A percentile compares a stretch with the other conserved stretches of the same genome.
Conservation (phyloP, 2,888 invertebrate genomes). For the Drosophila suboccidentalis region DNA sequence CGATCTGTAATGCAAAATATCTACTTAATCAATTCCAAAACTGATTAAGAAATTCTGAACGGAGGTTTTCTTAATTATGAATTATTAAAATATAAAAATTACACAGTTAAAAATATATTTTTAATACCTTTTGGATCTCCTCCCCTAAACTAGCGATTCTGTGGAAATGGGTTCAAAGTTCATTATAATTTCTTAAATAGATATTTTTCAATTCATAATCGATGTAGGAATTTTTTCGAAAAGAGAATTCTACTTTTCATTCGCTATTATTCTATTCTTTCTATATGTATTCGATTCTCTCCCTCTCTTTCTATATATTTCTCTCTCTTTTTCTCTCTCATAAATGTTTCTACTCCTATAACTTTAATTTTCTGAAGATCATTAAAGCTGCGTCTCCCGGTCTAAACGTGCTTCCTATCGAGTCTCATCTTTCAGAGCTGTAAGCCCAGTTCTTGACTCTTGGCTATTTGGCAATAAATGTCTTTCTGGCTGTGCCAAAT, state of each 20-base stretch:
- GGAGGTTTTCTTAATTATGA: background rate
- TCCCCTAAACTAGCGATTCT: too few species aligned
- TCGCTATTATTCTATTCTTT: background rate
- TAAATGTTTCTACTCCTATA: background rate
- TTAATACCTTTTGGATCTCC: too few species aligned
- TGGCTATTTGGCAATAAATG: conserved; percentile 21
- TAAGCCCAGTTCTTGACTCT: conserved; percentile 21
- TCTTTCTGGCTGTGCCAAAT: conserved; percentile 18
- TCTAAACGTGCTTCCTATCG: conserved; percentile 1
- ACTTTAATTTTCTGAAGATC: conserved; percentile 8
- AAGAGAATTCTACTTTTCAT: too few species aligned
- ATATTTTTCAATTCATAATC: too few species aligned
- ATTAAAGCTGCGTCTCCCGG: background rate
- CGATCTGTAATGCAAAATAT: background rate
- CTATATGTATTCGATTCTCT: background rate
- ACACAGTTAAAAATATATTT: too few species aligned
- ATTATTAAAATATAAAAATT: too few species aligned
- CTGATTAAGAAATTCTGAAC: background rate
- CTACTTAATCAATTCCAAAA: background rate
- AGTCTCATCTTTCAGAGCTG: background rate
- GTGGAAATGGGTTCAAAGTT: too few species aligned
- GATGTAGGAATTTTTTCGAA: too few species aligned
- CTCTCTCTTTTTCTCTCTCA: background rate
- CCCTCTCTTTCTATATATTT: background rate
- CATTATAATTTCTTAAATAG: too few species aligned